These are phyloP conservation scores for Sclerurus mexicanus DNA, from an alignment of 2,113 vertebrate species.

Conservation along the genomic window DNA sequence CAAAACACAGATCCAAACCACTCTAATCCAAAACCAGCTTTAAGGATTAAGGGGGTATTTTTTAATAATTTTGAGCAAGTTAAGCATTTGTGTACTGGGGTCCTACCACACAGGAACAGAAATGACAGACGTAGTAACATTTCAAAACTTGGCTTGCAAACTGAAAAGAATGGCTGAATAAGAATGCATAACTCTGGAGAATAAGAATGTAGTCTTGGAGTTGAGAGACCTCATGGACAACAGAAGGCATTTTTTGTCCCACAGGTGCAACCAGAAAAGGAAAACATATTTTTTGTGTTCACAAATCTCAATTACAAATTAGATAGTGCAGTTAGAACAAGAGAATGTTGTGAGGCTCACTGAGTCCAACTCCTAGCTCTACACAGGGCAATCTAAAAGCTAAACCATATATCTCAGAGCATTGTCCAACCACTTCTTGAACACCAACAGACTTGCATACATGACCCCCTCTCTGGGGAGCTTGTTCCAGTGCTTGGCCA, in stretches of 20 bases:
- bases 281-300: background rate
- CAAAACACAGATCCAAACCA: too few species aligned
- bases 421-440: background rate
- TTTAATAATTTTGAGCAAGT: background rate
- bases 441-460: background rate
- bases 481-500: background rate
- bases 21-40: background rate
- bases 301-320: background rate
- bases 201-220: background rate
- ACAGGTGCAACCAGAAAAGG: background rate
- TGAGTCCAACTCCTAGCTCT: background rate
- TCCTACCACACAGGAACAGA: background rate
- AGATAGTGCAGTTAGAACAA: background rate
- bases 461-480: background rate
- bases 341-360: background rate
- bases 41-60: background rate
- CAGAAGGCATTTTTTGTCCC: background rate
- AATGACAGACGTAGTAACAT: background rate
- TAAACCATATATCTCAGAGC: background rate
- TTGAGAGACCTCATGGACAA: background rate
- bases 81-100: background rate
- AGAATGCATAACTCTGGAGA: background rate
- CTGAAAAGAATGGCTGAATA: background rate
- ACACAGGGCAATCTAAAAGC: background rate
- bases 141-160: background rate